A percentile compares a stretch with the other conserved stretches of the same genome.
Conservation (phyloP, 2,113 vertebrate genomes). For the Emydocephalus ijimae region DNA sequence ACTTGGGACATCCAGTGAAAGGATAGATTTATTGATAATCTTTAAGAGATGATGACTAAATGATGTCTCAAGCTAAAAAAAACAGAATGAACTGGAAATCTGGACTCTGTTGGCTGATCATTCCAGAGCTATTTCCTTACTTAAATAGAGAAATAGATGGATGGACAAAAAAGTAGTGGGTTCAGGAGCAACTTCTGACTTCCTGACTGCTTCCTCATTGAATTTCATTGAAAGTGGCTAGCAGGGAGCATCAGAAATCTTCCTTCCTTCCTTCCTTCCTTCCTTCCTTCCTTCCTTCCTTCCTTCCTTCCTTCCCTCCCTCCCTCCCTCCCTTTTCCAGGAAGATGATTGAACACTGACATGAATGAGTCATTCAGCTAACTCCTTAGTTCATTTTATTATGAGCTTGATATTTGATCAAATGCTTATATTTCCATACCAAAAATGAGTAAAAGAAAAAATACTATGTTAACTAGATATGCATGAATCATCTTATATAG, state of each 20-base stretch:
- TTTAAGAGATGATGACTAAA: background rate
- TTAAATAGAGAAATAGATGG: no score
- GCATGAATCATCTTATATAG: background rate
- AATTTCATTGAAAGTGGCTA: no score
- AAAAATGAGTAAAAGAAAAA: background rate
- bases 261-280: no score
- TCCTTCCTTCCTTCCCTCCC: no score
- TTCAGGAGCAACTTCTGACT: no score
- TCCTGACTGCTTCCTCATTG: no score
- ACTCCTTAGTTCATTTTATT: background rate
- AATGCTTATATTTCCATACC: background rate
- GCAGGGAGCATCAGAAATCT: no score
- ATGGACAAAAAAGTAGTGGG: no score
- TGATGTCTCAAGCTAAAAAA: background rate
- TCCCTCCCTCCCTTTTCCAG: no score
- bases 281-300: accelerated
- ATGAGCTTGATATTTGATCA: background rate
- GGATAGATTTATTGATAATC: background rate
- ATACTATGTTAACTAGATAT: background rate
- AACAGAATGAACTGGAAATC: background rate
- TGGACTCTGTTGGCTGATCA: no score
- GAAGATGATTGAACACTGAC: background rate
- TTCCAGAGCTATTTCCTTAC: no score
- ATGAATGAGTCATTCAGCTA: background rate
- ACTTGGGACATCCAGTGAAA: background rate